Evolutionary conservation across 1,140 invertebrate genomes (phyloP).

Genomic region (Leptonema lineaticorne): DNA sequence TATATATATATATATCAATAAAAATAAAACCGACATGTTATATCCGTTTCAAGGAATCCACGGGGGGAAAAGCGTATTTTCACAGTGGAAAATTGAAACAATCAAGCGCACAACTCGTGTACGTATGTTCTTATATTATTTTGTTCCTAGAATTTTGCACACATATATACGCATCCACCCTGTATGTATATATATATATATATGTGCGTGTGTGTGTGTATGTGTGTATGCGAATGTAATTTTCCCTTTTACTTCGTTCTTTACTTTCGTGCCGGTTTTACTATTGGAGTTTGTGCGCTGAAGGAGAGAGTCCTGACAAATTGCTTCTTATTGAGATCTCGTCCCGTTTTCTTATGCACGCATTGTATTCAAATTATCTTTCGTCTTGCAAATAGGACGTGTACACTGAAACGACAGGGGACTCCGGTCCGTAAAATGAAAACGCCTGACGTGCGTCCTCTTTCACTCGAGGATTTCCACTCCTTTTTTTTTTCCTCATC

Average conservation of each 20-base stretch:
- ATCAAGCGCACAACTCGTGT: background rate
- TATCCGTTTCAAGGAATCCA: no score
- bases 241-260: no score
- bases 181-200: no score
- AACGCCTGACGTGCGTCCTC: conserved; percentile 15
- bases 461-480: background rate
- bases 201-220: no score
- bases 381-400: conserved; percentile 1
- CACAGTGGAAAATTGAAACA: conserved; percentile 2
- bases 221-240: no score
- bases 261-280: no score
- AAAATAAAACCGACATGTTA: no score
- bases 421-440: conserved; percentile 13
- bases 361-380: conserved; percentile 39
- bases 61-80: no score
- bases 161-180: background rate
- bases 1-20: no score
- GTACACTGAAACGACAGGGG: conserved; percentile 3
- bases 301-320: conserved; percentile 28
- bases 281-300: background rate
- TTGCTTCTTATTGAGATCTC: conserved; percentile 38
- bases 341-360: conserved; percentile 37
- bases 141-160: background rate
- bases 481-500: background rate
- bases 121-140: background rate